A percentile compares a stretch with the other conserved stretches of the same genome.
Evolutionary conservation across 2,797 vertebrate genomes (phyloP).

Genomic region (Chelmon rostratus): DNA sequence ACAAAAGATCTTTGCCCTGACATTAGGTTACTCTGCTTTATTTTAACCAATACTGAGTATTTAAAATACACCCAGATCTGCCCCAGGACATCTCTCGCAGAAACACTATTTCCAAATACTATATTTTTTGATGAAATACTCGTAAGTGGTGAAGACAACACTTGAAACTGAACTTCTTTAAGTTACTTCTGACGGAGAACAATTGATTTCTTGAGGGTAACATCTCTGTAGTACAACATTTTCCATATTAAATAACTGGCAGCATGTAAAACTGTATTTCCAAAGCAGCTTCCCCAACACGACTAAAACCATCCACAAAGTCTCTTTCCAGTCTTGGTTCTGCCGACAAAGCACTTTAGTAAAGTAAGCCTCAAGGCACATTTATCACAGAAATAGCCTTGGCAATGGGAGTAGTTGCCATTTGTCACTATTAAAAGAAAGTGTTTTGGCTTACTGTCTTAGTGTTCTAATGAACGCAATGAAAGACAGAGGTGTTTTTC

Average conservation of each 20-base stretch:
- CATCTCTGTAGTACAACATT: neutral
- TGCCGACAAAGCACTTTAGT: constrained; percentile 65
- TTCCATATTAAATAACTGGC: neutral
- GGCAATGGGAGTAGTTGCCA: constrained; percentile 52
- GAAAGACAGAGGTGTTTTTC: constrained; percentile 52
- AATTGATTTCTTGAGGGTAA: neutral
- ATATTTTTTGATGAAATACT: neutral
- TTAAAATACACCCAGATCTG: neutral
- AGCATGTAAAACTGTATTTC: constrained; percentile 21
- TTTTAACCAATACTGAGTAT: neutral
- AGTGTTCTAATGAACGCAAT: constrained; percentile 61
- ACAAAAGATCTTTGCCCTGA: neutral
- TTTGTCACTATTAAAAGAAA: constrained; percentile 78
- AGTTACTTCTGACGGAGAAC: neutral
- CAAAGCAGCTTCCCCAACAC: constrained; percentile 15
- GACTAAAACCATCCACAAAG: constrained; percentile 31
- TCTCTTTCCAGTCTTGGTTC: constrained; percentile 47
- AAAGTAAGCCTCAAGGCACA: constrained; percentile 65
- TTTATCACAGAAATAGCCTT: constrained; percentile 74
- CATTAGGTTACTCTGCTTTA: neutral
- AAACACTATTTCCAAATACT: neutral
- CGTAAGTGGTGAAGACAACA: neutral
- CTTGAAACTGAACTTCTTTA: neutral
- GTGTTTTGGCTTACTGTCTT: constrained; percentile 60
- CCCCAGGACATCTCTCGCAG: neutral